These are phyloP conservation scores for Rosalia funebris DNA, from an alignment of 2,888 invertebrate species.

Conservation along the genomic window DNA sequence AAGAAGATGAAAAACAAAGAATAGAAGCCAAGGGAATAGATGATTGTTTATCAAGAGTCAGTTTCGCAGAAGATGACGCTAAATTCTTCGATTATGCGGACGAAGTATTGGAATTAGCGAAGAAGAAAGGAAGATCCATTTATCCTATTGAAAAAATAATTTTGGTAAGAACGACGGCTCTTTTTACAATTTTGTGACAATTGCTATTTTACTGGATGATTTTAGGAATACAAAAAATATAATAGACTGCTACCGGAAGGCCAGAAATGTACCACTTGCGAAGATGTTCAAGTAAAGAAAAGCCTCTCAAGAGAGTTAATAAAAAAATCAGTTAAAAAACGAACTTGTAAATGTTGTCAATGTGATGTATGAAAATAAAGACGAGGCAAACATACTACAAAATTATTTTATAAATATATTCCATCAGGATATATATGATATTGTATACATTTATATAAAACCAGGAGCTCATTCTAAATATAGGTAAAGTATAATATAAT, in stretches of 20 bases:
- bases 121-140: conserved; percentile 60
- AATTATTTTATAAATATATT: too few relatives aligned
- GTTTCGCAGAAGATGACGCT: conserved; percentile 65
- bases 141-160: conserved; percentile 65
- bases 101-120: conserved; percentile 64
- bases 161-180: conserved; percentile 45
- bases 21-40: conserved; percentile 53
- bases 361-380: conserved; percentile 3
- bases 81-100: conserved; percentile 67
- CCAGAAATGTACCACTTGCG: not conserved
- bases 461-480: too few relatives aligned
- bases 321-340: conserved; percentile 3
- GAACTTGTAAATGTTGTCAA: conserved; percentile 18
- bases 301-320: not conserved
- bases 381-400: too few relatives aligned
- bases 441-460: too few relatives aligned
- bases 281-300: conserved; percentile 7
- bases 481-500: too few relatives aligned
- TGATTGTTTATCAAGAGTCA: conserved; percentile 60
- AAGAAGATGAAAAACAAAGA: conserved; percentile 42
- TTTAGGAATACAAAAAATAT: conserved; percentile 29
- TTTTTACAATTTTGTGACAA: not conserved
- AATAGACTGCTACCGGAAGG: conserved; percentile 14
- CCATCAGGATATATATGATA: too few relatives aligned
- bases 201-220: not conserved